Evolutionary conservation across 2,888 invertebrate species (phyloP), one percentile per base, ranked within the genome.

Genomic region (Drosophila testacea): DNA sequence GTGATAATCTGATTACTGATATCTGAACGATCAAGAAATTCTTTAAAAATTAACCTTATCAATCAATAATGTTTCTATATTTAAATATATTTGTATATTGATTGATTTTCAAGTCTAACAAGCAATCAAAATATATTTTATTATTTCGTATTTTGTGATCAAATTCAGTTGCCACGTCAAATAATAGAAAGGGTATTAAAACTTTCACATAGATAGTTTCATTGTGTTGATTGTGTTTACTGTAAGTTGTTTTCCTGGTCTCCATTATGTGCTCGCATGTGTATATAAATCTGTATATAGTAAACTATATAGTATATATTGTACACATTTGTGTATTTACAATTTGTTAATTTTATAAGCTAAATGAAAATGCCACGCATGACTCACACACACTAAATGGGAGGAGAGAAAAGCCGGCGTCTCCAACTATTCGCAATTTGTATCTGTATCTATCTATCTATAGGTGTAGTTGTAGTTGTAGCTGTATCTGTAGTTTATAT

Each of bases 351-450:
- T 79, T 73, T 81, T 67, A 72, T 73, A 48, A 62, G 62, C 69
- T 65, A 62, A 71, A 88, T 71, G 73, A 79, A 82, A 82, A 70
- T 72, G 67, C 55, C 66, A 64, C 39, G 69, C 27, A 57, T 83
- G 83, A 88, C 42, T 83, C 89, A 83, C 51, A 11, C 22, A 46
- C 34, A 13, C 27, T 27, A 36, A 34, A 36, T 34, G n/a, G 38
- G 38, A 10, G 10, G 27, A 22, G 54, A n/a, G 27, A 27, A 54
- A 62, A 73, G 52, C 52, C 69, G 60, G 60, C 66, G 22, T 66
- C 16, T 50, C 54, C 9, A 30, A 34, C 41, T 16, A 72, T 56
- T 28, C 62, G 47, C 39, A 11, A 60, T 41, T 11, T 28, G 11
- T 46, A 34, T 55, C 32, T 51, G 39, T 55, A 41, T 46, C 55